Evolutionary conservation across 2,797 vertebrate species (phyloP).

Genomic region (Sus cebifrons): DNA sequence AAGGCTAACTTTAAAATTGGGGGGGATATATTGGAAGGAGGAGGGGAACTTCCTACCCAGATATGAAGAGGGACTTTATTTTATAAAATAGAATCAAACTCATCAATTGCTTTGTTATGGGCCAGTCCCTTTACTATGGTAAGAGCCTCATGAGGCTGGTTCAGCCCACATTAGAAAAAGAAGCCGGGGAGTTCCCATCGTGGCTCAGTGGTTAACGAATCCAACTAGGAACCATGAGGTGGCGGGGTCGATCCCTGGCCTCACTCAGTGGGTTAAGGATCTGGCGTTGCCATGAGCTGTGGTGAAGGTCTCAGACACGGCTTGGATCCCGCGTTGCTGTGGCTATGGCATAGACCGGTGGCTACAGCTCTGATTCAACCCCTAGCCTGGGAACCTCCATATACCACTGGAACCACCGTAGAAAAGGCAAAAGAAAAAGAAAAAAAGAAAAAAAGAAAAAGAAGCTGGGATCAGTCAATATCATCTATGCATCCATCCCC

Average conservation of each 20-base stretch:
- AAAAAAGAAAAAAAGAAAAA: background rate
- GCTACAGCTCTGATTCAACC: too few relatives aligned
- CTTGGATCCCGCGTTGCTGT: too few relatives aligned
- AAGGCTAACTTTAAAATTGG: constrained; percentile 65
- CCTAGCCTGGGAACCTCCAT: too few relatives aligned
- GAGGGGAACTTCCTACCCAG: background rate
- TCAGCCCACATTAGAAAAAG: background rate
- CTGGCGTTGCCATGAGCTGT: too few relatives aligned
- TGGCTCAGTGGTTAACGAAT: too few relatives aligned
- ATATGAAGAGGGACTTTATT: constrained; percentile 11
- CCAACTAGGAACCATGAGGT: too few relatives aligned
- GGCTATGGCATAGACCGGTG: too few relatives aligned
- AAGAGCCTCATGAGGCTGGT: background rate
- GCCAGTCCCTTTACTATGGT: background rate
- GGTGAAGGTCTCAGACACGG: too few relatives aligned
- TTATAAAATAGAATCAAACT: constrained; percentile 42
- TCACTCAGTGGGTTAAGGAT: too few relatives aligned
- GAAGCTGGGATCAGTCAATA: background rate
- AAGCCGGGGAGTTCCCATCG: background rate
- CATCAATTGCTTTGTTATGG: background rate
- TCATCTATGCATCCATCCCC: background rate
- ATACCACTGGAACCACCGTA: too few relatives aligned
- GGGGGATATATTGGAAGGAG: background rate
- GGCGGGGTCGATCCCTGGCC: too few relatives aligned
- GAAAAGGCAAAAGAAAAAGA: too few relatives aligned